Base-by-base conservation (phyloP, 2,797 vertebrate species). In the Hybognathus amarus region DNA sequence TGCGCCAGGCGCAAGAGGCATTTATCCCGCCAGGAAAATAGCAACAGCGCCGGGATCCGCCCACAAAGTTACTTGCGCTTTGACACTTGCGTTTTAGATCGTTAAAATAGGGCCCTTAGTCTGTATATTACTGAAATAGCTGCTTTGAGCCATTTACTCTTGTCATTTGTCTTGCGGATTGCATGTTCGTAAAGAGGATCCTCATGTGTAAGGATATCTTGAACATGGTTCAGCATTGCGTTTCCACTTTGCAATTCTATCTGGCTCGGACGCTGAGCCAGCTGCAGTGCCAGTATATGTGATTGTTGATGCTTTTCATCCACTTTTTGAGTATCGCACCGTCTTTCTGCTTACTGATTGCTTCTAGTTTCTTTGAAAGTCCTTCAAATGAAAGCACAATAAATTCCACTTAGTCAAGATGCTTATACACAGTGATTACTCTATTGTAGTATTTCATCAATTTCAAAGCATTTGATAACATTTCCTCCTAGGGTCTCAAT, bases 261-360 rank as follows among this genome's bases (percentile, higher is more conserved):
- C 66, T n/a, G 64, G 36, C 17, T 27, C 67, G 4, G 52, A 20
- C 2, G 36, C n/a, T 10, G 75, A 79, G 13, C 27, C 24, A 15
- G 66, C n/a, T 71, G 82, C 76, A 15, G 82, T 79, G n/a, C 52
- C 75, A 79, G 67, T 84, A 84, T 36, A 79, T 11, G 67, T 79
- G 82, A 18, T 79, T 71, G 10, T 27, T 71, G 11, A 84, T 50
- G 33, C 38, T 50, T 6, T 63, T 45, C 17, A 40, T 38, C 54
- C 76, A 84, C 67, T 63, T 70, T 27, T 79, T 63, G 8, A 84
- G 3, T 6, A 27, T 63, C 22, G 42, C 61, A 83, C 73, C 78
- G 47, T 63, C 82, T 47, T 83, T 83, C 17, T 61, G n/a, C n/a
- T 78, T 61, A 40, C 22, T 12, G 3, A 77, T 56, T 24, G n/a